A percentile compares a stretch with the other conserved stretches of the same genome.
phyloP scores from a whole-genome alignment of 2,113 vertebrate genomes.

The Pogona vitticeps region DNA sequence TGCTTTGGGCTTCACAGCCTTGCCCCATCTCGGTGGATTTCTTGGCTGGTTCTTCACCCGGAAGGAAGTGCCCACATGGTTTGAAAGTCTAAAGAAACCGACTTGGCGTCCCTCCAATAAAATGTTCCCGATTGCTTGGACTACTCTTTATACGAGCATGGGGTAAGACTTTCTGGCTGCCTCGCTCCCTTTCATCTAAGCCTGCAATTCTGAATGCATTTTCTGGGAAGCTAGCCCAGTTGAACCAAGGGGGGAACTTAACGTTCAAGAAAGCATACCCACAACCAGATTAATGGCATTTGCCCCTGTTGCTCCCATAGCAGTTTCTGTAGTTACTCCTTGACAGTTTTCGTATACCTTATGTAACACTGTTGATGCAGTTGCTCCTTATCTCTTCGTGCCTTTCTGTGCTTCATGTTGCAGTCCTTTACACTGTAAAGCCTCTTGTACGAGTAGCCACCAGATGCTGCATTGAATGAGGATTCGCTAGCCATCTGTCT shows the following conservation, averaged over 20 bases:
- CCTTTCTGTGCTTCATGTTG: too few species aligned
- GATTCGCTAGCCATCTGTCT: not conserved
- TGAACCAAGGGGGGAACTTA: not conserved
- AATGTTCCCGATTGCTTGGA: slow-evolving; percentile 83
- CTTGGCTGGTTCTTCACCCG: slow-evolving; percentile 77
- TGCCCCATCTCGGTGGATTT: slow-evolving; percentile 87
- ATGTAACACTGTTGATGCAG: not conserved
- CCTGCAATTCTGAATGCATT: not conserved
- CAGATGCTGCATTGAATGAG: not conserved
- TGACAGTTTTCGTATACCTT: not conserved
- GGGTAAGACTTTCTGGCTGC: slow-evolving; percentile 75
- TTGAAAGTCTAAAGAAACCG: slow-evolving; percentile 79
- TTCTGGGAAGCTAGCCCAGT: not conserved
- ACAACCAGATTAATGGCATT: not conserved
- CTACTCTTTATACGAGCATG: slow-evolving; percentile 83
- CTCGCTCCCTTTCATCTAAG: not conserved
- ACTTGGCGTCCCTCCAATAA: slow-evolving; percentile 84
- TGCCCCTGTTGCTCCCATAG: not conserved
- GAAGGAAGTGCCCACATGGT: slow-evolving; percentile 80
- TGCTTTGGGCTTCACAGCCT: slow-evolving; percentile 78
- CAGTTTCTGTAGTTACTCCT: not conserved
- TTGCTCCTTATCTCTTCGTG: not conserved
- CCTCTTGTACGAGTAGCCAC: too few species aligned
- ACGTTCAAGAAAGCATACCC: not conserved
- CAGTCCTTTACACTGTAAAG: too few species aligned